Base-by-base conservation (phyloP, 2,797 vertebrate genomes). In the Tadarida brasiliensis region DNA sequence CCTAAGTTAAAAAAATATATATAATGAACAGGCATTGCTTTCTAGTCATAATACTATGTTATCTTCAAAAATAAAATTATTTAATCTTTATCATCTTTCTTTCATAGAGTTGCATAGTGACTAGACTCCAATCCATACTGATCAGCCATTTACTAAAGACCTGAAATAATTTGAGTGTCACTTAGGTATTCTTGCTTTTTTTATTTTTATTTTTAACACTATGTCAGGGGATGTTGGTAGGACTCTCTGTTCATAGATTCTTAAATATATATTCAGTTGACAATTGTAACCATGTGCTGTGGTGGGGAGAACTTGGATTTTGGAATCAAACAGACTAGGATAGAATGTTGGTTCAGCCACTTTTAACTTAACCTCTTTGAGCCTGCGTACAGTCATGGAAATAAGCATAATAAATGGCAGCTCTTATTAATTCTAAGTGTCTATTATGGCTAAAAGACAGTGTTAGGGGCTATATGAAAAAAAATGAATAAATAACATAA, bases 171-270 rank as follows among this genome's bases (percentile, higher is more conserved):
- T 22, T 65, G 44, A 35, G 26, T 56, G 7, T 20, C 67, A 86
- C 33, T 65, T 88, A n/a, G 35, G 26, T 81, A 22, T 61, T 44
- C 39, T 7, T 93, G 30, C 56, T n/a, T n/a, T n/a, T n/a, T n/a
- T n/a, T n/a, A 24, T 22, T 93, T 92, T 59, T 39, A 86, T 61
- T 91, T 87, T 94, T 95, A 85, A 86, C 28, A 68, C 7, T 76
- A 19, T 70, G 68, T 74, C 26, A 44, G 49, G 3, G 3, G 8
- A 82, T 44, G 2, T 57, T 94, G 24, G 39, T 57, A 81, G 56
- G 56, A 8, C 22, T 95, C 81, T 91, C 14, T 89, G 54, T 71
- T 70, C 26, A 77, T 15, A 65, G 65, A 91, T 76, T 76, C 33
- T 87, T 90, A 87, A 90, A 19, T 51, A 51, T 22, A 35, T 20